phyloP scores from a whole-genome alignment of 2,888 invertebrate species.

The Tipula vernalis region DNA sequence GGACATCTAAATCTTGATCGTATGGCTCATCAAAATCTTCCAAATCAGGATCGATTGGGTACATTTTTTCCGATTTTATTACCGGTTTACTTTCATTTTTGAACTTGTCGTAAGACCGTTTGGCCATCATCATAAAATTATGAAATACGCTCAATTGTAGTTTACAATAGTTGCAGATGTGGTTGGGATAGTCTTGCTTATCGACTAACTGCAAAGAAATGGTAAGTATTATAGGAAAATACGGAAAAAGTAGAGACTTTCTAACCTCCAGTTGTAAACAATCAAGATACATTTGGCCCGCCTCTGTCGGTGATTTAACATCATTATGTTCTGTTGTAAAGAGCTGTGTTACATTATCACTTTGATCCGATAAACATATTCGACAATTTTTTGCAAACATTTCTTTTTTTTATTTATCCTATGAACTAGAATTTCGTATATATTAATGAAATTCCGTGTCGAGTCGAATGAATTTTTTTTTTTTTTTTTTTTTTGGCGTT shows the following conservation, averaged over 20 bases:
- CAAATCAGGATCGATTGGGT: not conserved
- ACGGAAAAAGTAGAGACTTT: not conserved
- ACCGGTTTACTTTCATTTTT: not conserved
- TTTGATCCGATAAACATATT: not conserved
- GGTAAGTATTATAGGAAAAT: not conserved
- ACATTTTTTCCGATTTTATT: not conserved
- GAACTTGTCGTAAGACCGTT: slow-evolving; percentile 16
- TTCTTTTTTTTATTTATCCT: not conserved
- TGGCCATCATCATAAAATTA: slow-evolving; percentile 22
- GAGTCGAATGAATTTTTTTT: not conserved
- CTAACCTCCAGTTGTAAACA: slow-evolving; percentile 1
- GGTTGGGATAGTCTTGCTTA: slow-evolving; percentile 18
- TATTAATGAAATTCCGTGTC: no score
- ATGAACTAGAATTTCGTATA: not conserved
- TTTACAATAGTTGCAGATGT: slow-evolving; percentile 24
- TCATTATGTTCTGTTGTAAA: not conserved
- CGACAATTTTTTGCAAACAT: not conserved
- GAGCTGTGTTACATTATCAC: not conserved
- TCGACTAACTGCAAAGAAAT: slow-evolving; percentile 13
- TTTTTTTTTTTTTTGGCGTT: not conserved
- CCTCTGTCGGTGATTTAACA: not conserved
- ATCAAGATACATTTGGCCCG: not conserved
- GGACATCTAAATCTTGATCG: not conserved
- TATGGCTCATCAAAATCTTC: not conserved
- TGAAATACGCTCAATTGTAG: slow-evolving; percentile 25